A percentile compares a stretch with the other conserved stretches of the same genome.
Evolutionary conservation across 2,888 invertebrate species (phyloP).

Genomic region (Athripsodes cinereus): DNA sequence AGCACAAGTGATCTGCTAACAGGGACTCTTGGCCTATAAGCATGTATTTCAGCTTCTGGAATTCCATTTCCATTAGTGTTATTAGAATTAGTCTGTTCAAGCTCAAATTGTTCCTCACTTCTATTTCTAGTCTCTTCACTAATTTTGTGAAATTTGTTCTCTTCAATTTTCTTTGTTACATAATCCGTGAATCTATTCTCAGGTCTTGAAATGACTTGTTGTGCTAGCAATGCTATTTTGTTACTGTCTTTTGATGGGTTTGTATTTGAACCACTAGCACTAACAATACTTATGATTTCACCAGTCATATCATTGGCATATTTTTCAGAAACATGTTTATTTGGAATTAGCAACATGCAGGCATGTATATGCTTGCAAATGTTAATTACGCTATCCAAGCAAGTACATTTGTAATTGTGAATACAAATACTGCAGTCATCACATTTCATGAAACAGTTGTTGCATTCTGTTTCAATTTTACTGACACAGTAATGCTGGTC

Average conservation of each 20-base stretch:
- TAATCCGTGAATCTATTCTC: too few relatives aligned
- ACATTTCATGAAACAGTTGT: background rate
- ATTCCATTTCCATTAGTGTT: too few relatives aligned
- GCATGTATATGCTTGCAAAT: conserved; percentile 5
- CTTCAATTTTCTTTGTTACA: too few relatives aligned
- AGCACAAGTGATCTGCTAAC: too few relatives aligned
- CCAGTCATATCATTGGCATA: background rate
- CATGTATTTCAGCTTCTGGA: too few relatives aligned
- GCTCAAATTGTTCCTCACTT: too few relatives aligned
- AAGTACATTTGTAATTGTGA: background rate
- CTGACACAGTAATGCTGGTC: background rate
- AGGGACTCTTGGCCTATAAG: too few relatives aligned
- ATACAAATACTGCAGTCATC: background rate
- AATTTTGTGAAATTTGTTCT: too few relatives aligned
- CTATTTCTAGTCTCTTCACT: too few relatives aligned
- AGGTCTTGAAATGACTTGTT: too few relatives aligned
- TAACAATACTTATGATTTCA: background rate
- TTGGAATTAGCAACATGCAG: background rate
- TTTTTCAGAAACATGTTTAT: background rate
- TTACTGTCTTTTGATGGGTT: background rate
- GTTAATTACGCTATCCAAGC: conserved; percentile 2
- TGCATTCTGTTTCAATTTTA: background rate
- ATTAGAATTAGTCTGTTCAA: too few relatives aligned
- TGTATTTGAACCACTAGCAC: background rate
- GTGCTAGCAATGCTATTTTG: too few relatives aligned